Evolutionary conservation across 2,888 invertebrate species (phyloP), one percentile per base, ranked within the genome.

Genomic region (Watsonalla binaria): DNA sequence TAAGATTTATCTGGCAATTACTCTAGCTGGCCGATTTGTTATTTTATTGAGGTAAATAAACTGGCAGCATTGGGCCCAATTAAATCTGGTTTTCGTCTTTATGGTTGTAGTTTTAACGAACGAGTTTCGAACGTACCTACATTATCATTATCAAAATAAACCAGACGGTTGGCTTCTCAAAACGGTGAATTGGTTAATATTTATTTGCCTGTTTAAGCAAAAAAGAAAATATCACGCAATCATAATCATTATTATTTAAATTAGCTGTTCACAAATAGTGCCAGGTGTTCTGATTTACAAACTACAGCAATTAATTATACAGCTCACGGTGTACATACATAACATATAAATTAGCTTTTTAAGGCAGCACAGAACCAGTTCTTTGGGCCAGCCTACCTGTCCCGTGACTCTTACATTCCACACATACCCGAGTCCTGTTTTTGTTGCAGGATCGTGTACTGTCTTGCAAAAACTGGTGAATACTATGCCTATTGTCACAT

Each of bases 1-100:
- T 70, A 66, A 76, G 79, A 75, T 78, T 77, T 76, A 78, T 77
- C 74, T 66, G 55, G 54, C 72, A 74, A 71, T 71, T 69, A 68
- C 64, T 69, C 42, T 63, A 61, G 68, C 66, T 68, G 65, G 66
- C 65, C 65, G 67, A 74, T 74, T 76, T 72, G 72, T 73, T 68
- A 68, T 69, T 70, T 70, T 75, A 73, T 70, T 70, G 62, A 61
- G 57, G 63, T 54, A 55, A 63, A 61, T 56, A 54, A 58, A 54
- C 51, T 47, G 54, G 57, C 53, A 58, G 42, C 11, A 42, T 42
- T 42, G 42, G 42, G 42, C 11, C 11, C 42, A 42, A 42, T 42
- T 42, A 42, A 42, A 42, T 8, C 42, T 11, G 42, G 9, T 42
- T 42, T 42, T 11, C 11, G 5, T 11, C 42, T 42, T 42, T 11